phyloP scores from a whole-genome alignment of 2,113 vertebrate genomes.

The Daphoenositta chrysoptera region DNA sequence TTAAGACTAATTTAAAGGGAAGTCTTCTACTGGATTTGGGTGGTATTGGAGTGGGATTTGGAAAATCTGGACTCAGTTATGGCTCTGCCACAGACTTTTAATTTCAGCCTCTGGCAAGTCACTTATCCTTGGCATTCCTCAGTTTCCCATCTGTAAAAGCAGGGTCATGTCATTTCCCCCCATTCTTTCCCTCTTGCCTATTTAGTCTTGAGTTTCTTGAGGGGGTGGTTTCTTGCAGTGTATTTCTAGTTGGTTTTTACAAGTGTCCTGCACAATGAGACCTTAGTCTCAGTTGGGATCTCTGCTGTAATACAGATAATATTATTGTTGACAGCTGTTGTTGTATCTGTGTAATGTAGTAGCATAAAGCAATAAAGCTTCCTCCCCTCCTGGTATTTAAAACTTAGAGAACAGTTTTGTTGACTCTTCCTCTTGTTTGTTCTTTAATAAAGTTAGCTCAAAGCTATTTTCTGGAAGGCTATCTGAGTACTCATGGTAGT shows the following conservation, averaged over 20 bases:
- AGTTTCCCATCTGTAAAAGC: neutral
- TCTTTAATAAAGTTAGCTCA: constrained; percentile 33
- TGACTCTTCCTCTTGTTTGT: constrained; percentile 48
- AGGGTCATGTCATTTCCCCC: neutral
- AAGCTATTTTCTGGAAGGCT: constrained; percentile 16
- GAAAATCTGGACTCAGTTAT: neutral
- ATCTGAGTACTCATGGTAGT: neutral
- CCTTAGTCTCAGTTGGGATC: constrained; percentile 13
- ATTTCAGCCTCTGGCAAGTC: neutral
- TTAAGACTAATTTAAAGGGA: neutral
- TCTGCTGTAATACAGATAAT: constrained; percentile 42
- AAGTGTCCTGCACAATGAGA: constrained; percentile 9
- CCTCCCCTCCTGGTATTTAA: constrained; percentile 25
- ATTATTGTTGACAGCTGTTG: constrained; percentile 54
- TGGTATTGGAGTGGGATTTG: neutral
- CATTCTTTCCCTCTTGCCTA: neutral
- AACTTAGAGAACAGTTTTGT: constrained; percentile 43
- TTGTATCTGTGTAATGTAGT: constrained; percentile 60
- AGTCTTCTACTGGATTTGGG: neutral
- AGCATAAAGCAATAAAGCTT: constrained; percentile 56
- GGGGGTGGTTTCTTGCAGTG: neutral
- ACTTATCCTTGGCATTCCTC: neutral
- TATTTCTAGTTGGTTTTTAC: neutral
- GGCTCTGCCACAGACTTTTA: neutral
- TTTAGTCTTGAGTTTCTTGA: neutral